phyloP scores from a whole-genome alignment of 2,113 vertebrate species.

The Cyprinodon tularosa region DNA sequence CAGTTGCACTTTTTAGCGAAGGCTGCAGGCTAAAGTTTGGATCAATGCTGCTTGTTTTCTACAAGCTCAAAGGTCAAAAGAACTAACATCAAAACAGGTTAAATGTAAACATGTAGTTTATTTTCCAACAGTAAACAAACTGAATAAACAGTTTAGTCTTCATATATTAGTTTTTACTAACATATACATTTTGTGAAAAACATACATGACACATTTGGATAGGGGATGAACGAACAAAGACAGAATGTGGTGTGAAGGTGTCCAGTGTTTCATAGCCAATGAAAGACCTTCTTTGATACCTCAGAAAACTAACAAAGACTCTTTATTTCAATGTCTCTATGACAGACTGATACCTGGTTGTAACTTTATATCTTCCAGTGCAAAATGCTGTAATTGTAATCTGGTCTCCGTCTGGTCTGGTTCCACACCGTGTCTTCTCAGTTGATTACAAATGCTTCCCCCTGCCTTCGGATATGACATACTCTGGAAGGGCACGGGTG shows the following conservation, averaged over 20 bases:
- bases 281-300: background rate
- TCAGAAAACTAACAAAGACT: background rate
- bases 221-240: background rate
- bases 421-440: background rate
- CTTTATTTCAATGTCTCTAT: background rate
- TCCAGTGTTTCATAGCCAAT: background rate
- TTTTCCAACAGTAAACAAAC: background rate
- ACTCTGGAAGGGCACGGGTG: constrained; percentile 83
- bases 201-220: background rate
- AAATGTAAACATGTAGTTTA: background rate
- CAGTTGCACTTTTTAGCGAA: background rate
- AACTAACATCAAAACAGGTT: background rate
- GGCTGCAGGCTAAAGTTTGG: background rate
- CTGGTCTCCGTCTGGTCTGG: background rate
- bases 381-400: background rate
- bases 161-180: background rate
- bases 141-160: constrained; percentile 2
- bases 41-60: background rate
- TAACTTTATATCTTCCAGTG: background rate
- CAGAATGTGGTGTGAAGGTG: background rate
- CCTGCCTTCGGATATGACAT: constrained; percentile 86
- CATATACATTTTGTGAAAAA: background rate
- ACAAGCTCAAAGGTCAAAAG: too few relatives aligned
- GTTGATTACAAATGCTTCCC: constrained; percentile 82
- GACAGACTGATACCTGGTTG: background rate